These are phyloP conservation scores for Dunckerocampus dactyliophorus DNA, from an alignment of 2,113 vertebrate species.

Conservation along the genomic window DNA sequence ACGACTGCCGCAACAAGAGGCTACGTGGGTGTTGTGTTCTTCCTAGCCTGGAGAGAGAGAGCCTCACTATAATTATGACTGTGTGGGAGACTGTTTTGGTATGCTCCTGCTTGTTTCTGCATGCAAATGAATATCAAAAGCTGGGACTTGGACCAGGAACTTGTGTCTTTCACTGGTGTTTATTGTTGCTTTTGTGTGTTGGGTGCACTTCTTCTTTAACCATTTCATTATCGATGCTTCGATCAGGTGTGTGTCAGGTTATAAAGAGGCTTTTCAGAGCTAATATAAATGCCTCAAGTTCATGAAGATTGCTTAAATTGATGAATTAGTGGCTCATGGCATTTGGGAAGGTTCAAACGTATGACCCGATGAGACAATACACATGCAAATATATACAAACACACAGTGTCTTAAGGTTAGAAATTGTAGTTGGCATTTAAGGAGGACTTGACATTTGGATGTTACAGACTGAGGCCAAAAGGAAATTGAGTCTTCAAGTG, in stretches of 20 bases:
- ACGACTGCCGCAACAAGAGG: conserved; percentile 58
- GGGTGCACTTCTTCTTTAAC: not conserved
- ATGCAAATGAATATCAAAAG: conserved; percentile 51
- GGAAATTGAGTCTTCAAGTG: conserved; percentile 23
- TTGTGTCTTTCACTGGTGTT: not conserved
- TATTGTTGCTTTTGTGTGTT: not conserved
- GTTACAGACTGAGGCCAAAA: conserved; percentile 15
- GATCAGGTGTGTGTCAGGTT: conserved; percentile 54
- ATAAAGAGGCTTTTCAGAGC: conserved; percentile 60
- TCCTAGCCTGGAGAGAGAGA: conserved; percentile 54
- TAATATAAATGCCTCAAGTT: conserved; percentile 62
- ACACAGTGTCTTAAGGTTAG: conserved; percentile 12
- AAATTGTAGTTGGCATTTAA: conserved; percentile 29
- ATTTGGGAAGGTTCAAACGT: conserved; percentile 29
- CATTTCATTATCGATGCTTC: not conserved
- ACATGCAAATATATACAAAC: conserved; percentile 5
- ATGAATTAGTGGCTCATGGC: conserved; percentile 53
- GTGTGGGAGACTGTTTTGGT: conserved; percentile 66
- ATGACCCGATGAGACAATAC: conserved; percentile 17
- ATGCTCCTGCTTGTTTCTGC: conserved; percentile 52
- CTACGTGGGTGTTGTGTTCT: conserved; percentile 67
- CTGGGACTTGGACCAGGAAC: conserved; percentile 15
- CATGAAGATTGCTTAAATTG: conserved; percentile 46
- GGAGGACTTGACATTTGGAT: conserved; percentile 19
- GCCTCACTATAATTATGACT: conserved; percentile 65